Conservation (phyloP, 2,888 invertebrate genomes). For the Leucophenga maculata region DNA sequence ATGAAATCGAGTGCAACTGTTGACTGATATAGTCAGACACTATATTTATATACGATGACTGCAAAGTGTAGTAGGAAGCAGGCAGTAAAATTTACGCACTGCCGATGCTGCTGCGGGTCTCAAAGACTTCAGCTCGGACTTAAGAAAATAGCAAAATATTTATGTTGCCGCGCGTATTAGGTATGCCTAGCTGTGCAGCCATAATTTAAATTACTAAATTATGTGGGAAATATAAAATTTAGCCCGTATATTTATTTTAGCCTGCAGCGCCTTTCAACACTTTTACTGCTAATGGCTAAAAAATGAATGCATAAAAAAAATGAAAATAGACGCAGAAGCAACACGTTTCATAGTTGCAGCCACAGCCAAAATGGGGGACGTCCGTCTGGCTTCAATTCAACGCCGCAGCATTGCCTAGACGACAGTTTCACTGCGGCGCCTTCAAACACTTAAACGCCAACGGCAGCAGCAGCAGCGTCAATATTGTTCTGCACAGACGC, state of each 20-base stretch:
- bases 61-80: background rate
- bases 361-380: background rate
- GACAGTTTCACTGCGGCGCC: background rate
- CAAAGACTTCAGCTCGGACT: background rate
- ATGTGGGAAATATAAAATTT: slow-evolving; percentile 11
- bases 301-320: background rate
- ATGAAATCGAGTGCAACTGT: background rate
- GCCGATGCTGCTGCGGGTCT: background rate
- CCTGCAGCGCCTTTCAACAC: slow-evolving; percentile 2
- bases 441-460: background rate
- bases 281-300: background rate
- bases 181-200: background rate
- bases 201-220: slow-evolving; percentile 3
- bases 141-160: slow-evolving; percentile 2
- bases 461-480: background rate
- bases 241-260: background rate
- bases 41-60: background rate
- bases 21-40: slow-evolving; percentile 3
- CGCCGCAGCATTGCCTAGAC: background rate
- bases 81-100: background rate
- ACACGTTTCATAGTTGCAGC: background rate
- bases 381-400: slow-evolving; percentile 7
- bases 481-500: background rate
- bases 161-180: too few species aligned
- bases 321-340: background rate